Conservation (phyloP, 2,113 vertebrate species). For the Phylloscopus whistleri region DNA sequence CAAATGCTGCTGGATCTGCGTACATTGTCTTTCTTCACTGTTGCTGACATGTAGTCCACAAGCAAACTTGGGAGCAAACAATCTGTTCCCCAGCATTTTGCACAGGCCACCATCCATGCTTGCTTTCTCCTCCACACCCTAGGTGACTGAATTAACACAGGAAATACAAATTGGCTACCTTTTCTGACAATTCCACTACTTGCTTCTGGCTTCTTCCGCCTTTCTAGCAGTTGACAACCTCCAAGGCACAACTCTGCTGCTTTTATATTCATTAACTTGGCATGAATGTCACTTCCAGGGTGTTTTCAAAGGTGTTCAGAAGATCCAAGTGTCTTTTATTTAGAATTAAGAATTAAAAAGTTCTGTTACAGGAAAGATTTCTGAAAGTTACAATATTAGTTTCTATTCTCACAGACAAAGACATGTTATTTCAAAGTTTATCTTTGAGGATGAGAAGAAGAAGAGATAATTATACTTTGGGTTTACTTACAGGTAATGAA, state of each 20-base stretch:
- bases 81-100: not conserved
- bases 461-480: not conserved
- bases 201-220: not conserved
- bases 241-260: not conserved
- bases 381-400: not conserved
- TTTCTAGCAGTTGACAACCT: not conserved
- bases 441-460: not conserved
- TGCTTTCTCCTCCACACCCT: not conserved
- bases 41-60: not conserved
- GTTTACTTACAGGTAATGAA: not conserved
- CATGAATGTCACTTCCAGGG: not conserved
- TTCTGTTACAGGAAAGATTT: not conserved
- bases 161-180: not conserved
- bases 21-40: not conserved
- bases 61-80: not conserved
- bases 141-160: not conserved
- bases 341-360: not conserved
- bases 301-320: not conserved
- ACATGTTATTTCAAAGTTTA: not conserved
- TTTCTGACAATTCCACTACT: not conserved
- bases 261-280: not conserved
- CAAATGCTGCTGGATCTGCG: not conserved
- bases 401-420: not conserved
- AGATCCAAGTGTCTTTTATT: not conserved
- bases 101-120: not conserved